Evolutionary conservation across 2,113 vertebrate species (phyloP), one percentile per base, ranked within the genome.

Genomic region (Apeltes quadracus): DNA sequence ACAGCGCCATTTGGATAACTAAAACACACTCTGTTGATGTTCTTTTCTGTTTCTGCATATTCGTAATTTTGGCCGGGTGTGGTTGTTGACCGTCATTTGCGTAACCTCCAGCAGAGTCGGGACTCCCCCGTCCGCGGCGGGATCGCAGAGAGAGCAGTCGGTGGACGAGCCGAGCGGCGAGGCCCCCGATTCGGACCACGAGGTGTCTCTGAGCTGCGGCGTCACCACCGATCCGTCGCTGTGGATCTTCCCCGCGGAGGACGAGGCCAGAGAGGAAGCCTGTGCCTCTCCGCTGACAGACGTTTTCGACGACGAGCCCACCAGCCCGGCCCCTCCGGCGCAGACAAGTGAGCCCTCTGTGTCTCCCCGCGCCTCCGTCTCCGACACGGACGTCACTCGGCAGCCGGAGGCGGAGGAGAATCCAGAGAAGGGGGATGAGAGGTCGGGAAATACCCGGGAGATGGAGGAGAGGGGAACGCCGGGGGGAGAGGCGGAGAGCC

Each of bases 171-270:
- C 70, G 1, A 53, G 34, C 48, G 44, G 50, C 12, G 76, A 76
- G 14, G 7, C 22, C 14, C 59, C 69, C 1, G 62, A 79, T 39
- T 63, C 80, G 14, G 62, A 54, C 63, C 82, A 88, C 0, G 91
- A 93, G 70, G 89, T 93, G 27, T 84, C 84, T 61, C 72, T 93
- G 56, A 87, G 87, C 79, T 88, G 84, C 5, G 92, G 92, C 0
- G 71, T 93, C 54, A 93, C 91, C 36, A 92, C 90, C 7, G 91
- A 94, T 58, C 90, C 89, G 16, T 90, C 82, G 2, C 79, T 90
- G 29, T 92, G 91, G 91, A 73, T 68, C 14, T 56, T 80, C 39
- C 41, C 83, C 5, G 41, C 79, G 14, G 86, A 88, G 13, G 78
- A 79, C 3, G 80, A 78, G 14, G 22, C 72, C 27, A 51, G 69